Evolutionary conservation across 2,113 vertebrate species (phyloP).

Genomic region (Tylochromis polylepis): DNA sequence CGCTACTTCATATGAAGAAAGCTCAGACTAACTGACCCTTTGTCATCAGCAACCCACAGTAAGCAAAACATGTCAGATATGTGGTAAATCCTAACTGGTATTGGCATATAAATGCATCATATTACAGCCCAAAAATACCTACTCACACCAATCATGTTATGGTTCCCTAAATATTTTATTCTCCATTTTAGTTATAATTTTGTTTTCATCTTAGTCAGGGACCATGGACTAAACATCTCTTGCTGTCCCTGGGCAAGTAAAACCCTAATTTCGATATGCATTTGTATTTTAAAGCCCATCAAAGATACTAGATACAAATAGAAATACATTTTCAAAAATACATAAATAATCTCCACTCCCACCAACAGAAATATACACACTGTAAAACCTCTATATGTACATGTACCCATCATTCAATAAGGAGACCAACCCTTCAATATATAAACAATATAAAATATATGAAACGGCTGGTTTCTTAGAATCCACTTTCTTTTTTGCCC

Average conservation of each 20-base stretch:
- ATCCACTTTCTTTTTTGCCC: background rate
- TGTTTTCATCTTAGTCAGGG: background rate
- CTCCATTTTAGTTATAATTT: background rate
- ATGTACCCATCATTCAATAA: background rate
- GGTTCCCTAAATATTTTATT: background rate
- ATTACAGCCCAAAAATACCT: background rate
- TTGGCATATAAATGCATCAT: background rate
- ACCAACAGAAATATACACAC: background rate
- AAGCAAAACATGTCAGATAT: background rate
- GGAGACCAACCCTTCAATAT: background rate
- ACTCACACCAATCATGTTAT: background rate
- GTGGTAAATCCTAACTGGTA: background rate
- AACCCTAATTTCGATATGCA: background rate
- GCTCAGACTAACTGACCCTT: background rate
- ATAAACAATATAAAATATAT: background rate
- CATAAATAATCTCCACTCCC: background rate
- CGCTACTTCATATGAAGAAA: background rate
- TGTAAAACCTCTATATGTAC: background rate
- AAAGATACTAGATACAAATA: background rate
- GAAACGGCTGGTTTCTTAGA: background rate
- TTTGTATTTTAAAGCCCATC: background rate
- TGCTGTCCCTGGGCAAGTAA: background rate
- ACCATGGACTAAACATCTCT: background rate
- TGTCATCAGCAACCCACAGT: background rate
- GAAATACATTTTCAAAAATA: background rate